phyloP scores from a whole-genome alignment of 2,888 invertebrate genomes.

The Xanthorhoe designata region DNA sequence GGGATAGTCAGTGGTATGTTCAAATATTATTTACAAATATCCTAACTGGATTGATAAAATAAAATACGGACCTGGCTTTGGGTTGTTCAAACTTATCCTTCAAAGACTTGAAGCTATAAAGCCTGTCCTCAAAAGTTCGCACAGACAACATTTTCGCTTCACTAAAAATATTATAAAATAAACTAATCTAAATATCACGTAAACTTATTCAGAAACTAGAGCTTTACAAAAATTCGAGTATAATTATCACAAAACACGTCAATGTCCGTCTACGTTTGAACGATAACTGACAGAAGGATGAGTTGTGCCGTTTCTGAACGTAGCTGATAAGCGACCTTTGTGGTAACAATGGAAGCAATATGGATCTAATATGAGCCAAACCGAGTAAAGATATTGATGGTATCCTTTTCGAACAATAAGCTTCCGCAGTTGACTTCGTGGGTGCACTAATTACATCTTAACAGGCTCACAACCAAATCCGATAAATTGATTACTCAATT shows the following conservation, averaged over 20 bases:
- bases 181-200: slow-evolving; percentile 19
- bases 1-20: neutral
- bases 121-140: slow-evolving; percentile 66
- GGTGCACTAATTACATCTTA: neutral
- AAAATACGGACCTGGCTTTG: slow-evolving; percentile 61
- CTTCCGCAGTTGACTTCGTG: neutral
- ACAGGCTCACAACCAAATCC: too few relatives aligned
- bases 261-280: slow-evolving; percentile 38
- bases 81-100: slow-evolving; percentile 75
- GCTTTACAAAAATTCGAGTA: slow-evolving; percentile 32
- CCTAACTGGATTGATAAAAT: neutral
- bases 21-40: neutral
- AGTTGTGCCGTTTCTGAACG: slow-evolving; percentile 34
- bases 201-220: slow-evolving; percentile 29
- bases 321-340: slow-evolving; percentile 41
- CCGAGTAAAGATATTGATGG: slow-evolving; percentile 1
- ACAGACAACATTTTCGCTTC: slow-evolving; percentile 69
- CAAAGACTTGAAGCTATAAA: slow-evolving; percentile 72
- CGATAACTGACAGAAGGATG: slow-evolving; percentile 43
- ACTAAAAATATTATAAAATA: slow-evolving; percentile 37
- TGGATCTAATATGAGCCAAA: slow-evolving; percentile 20
- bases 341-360: slow-evolving; percentile 31
- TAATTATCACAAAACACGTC: slow-evolving; percentile 30
- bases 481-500: too few relatives aligned
- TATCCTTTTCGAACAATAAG: neutral